Base-by-base conservation (phyloP, 2,113 vertebrate genomes). In the Asarcornis scutulata region DNA sequence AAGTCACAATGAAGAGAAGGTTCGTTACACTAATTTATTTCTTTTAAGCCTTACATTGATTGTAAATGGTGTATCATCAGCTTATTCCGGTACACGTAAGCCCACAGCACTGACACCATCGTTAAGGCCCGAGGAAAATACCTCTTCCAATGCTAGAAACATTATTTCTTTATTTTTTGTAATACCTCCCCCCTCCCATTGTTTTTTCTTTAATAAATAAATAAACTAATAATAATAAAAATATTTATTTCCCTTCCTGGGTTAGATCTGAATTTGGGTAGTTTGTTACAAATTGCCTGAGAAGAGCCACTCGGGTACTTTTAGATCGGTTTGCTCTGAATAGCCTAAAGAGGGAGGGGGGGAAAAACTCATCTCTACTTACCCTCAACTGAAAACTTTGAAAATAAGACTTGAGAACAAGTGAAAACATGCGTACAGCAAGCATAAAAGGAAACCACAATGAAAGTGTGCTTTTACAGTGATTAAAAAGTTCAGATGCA, bases 321-420 rank as follows among this genome's bases (percentile, higher is more conserved):
- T 93, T 67, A 80, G 26, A 77, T 63, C 7, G n/a, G 50, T 63
- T 93, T 85, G 83, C 53, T 84, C 27, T 77, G 17, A 32, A 79
- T 25, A 81, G 75, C 69, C 73, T 88, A 75, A 17, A 66, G 42
- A 55, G 40, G 81, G 60, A 86, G 6, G 6, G 18, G 66, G 72
- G 53, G 17, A 22, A 53, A 72, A 92, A 55, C 86, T 95, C 88
- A 68, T 86, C 95, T 84, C 75, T 95, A 94, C 97, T 95, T 93
- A 97, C 79, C 91, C 92, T 94, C 81, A 92, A 96, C 32, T 52
- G 68, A 92, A 95, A 90, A 94, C 86, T 48, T 86, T 74, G 71
- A 93, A 96, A 83, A 96, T 60, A 94, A 95, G 68, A 71, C 90
- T 85, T 50, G 66, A 72, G 55, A 92, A 81, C 20, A 64, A 69